Evolutionary conservation across 1,140 invertebrate species (phyloP), one percentile per base, ranked within the genome.

Genomic region (Eueides isabella): DNA sequence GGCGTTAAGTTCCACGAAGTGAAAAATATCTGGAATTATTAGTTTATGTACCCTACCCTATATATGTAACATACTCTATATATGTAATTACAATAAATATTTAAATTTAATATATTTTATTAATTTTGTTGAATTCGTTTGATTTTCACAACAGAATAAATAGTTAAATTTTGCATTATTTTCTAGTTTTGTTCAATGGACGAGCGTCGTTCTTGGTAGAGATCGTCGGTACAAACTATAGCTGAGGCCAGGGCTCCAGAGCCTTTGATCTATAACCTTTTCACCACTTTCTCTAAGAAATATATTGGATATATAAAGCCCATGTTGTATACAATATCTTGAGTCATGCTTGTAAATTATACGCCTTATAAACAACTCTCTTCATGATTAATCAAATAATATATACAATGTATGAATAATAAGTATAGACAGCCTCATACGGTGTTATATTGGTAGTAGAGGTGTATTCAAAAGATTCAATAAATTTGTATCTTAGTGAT

Each of bases 201-300:
- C 48, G 48, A 19, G n/a, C 31, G n/a, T 44, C 41, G n/a, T 44
- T 55, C 48, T 11, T 23, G 9, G 11, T 55, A 12, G 23, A 26
- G 2, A 26, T 12, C 48, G 48, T 55, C 6, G 61, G 9, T 72
- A 67, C 41, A 30, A 31, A 29, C 14, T 16, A 38, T 66, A 35
- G n/a, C 48, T 33, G n/a, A 61, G 33, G 65, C 48, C 41, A 44
- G 44, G 48, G 23, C 33, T 29, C n/a, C 41, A 28, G 30, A n/a
- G 30, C 72, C 72, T 33, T 61, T 68, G 72, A 72, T 23, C 72
- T 38, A 7, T 62, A 35, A 67, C 69, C 63, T 70, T 65, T 68
- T 73, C 72, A 75, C 63, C 48, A 71, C 74, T 75, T 71, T 70
- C 68, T 67, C 67, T 41, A 61, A 23, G 48, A 55, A 55, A 55